Conservation (phyloP, 2,888 invertebrate genomes). For the Octonoba sinensis region DNA sequence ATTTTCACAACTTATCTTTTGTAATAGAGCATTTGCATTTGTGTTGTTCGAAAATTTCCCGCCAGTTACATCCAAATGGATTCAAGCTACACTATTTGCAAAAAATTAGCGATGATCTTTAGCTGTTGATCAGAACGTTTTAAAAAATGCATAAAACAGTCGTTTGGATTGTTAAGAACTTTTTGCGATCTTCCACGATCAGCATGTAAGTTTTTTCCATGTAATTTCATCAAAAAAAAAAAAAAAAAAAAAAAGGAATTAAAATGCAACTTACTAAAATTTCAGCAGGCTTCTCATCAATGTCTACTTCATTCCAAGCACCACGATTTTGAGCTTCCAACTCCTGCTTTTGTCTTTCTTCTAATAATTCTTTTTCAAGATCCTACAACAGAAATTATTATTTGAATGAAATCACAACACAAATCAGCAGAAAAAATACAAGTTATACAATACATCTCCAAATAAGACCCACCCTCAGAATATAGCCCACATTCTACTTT, state of each 20-base stretch:
- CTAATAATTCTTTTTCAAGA: constrained; percentile 73
- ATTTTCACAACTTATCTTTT: no score
- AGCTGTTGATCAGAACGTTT: no score
- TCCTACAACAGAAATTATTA: constrained; percentile 71
- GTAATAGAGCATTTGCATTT: no score
- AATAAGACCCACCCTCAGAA: neutral
- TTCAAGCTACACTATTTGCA: no score
- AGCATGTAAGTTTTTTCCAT: no score
- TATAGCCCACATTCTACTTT: neutral
- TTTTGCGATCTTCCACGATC: no score
- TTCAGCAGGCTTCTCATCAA: constrained; percentile 71
- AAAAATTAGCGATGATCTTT: no score
- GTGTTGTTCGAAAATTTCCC: no score
- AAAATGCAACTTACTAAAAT: constrained; percentile 44
- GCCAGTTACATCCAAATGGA: no score
- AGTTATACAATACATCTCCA: constrained; percentile 26
- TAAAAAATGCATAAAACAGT: no score
- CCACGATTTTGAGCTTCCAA: constrained; percentile 77
- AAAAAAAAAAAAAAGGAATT: neutral
- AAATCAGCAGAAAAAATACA: neutral
- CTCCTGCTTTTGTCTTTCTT: constrained; percentile 69
- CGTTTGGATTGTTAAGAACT: no score
- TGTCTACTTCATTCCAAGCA: constrained; percentile 87
- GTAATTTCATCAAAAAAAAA: neutral
- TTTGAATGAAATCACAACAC: neutral